A percentile compares a stretch with the other conserved stretches of the same genome.
Evolutionary conservation across 2,888 invertebrate genomes (phyloP).

Genomic region (Xestoiulus laeticollis): DNA sequence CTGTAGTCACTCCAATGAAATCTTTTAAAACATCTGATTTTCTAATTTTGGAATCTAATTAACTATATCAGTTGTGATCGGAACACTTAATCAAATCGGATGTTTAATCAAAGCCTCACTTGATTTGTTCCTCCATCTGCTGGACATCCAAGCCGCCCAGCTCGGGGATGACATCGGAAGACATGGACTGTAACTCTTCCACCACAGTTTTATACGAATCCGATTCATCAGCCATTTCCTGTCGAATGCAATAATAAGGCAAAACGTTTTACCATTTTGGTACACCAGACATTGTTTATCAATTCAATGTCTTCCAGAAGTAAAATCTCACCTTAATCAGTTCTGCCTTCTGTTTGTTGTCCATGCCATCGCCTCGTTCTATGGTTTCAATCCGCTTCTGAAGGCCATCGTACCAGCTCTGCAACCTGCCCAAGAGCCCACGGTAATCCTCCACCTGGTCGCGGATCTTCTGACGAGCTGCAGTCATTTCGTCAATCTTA

Average conservation of each 20-base stretch:
- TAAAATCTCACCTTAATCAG: constrained; percentile 69
- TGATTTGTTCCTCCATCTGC: constrained; percentile 86
- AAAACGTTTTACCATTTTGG: no score
- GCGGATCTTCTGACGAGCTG: constrained; percentile 79
- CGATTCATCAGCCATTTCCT: constrained; percentile 58
- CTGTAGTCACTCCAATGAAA: no score
- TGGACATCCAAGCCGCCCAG: constrained; percentile 82
- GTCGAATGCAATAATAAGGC: no score
- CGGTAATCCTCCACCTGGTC: constrained; percentile 81
- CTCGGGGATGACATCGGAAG: constrained; percentile 57
- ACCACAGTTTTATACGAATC: constrained; percentile 60
- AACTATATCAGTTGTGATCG: no score
- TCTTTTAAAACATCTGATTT: no score
- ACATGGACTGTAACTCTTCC: constrained; percentile 56
- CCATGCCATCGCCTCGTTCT: constrained; percentile 84
- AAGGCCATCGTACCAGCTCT: constrained; percentile 82
- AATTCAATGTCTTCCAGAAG: background rate
- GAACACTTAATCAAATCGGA: no score
- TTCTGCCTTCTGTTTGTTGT: constrained; percentile 80
- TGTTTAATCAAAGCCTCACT: no score
- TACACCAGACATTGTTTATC: no score
- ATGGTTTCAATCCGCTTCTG: constrained; percentile 82
- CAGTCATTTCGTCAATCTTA: constrained; percentile 75
- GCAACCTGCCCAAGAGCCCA: constrained; percentile 77
- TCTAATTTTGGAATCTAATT: no score